Base-by-base conservation (phyloP, 1,140 invertebrate species). In the Orchestia grillus region DNA sequence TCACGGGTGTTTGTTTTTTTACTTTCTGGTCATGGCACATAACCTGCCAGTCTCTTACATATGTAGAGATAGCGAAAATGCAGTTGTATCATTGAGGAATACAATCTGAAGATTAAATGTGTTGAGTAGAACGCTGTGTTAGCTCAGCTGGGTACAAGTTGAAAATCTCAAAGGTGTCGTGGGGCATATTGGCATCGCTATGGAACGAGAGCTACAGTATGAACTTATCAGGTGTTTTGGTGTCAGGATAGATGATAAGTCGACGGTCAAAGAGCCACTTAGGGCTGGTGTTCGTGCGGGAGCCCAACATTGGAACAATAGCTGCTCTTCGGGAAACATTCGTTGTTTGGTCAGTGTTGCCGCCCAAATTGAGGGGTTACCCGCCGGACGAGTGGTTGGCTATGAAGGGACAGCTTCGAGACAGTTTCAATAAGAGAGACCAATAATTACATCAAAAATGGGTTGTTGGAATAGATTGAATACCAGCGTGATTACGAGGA, bases 291-390 rank as follows among this genome's bases (percentile, higher is more conserved):
- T 94, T 44, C 92, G 92, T 94, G 92, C 92, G 44, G 43, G 92
- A n/a, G 43, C 43, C 43, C 43, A 44, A 11, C 92, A 44, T 44
- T 47, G 43, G 36, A 94, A 94, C 92, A 94, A 94, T 94, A 94
- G 92, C 43, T 6, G 92, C 6, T 23, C 92, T 47, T 44, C 4
- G 43, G 92, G 92, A 94, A 94, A 94, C 43, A 45, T 94, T 94
- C 44, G 92, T 45, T 94, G 43, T 94, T 94, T 94, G 92, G 92
- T 45, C 92, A 44, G 44, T 15, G 92, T 94, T 94, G 44, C 92
- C 92, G 92, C 92, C 92, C 92, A 94, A 94, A 94, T 94, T 94
- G 92, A 94, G 92, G 92, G 92, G 43, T 94, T 44, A 45, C 43
- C 44, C 92, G 92, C 44, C 47, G 44, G 19, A 47, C 43, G 44